A percentile compares a stretch with the other conserved stretches of the same genome.
phyloP scores from a whole-genome alignment of 2,797 vertebrate species.

The Gymnothorax reevesii region DNA sequence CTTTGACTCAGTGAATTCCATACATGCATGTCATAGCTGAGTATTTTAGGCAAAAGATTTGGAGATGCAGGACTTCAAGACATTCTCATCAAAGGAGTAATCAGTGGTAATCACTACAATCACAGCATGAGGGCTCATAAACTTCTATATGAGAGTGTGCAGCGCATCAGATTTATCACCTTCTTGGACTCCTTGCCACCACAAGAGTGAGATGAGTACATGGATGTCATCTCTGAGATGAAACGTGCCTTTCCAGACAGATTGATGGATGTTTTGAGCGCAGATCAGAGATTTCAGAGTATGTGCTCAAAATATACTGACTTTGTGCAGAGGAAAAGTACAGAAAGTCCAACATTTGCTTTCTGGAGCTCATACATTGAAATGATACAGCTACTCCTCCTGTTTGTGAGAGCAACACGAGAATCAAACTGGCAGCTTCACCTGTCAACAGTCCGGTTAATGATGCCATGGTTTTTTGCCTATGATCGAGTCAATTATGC shows the following conservation, averaged over 20 bases:
- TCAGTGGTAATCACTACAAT: constrained; percentile 41
- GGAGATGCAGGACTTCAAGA: constrained; percentile 46
- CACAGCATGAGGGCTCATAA: constrained; percentile 39
- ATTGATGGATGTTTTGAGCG: constrained; percentile 6
- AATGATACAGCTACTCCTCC: constrained; percentile 41
- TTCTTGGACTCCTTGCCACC: constrained; percentile 14
- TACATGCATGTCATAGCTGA: constrained; percentile 39
- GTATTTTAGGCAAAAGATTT: constrained; percentile 37
- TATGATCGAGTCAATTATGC: constrained; percentile 43
- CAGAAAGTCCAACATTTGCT: constrained; percentile 35
- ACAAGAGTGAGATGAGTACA: background rate
- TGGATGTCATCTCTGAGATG: constrained; percentile 3
- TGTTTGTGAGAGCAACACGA: constrained; percentile 46
- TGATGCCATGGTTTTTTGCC: constrained; percentile 43
- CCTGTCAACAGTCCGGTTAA: constrained; percentile 36
- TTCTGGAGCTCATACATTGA: constrained; percentile 48
- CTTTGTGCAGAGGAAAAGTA: constrained; percentile 37
- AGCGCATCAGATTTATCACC: constrained; percentile 21
- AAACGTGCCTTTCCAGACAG: background rate
- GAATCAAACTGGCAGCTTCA: constrained; percentile 41
- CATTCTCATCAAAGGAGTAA: constrained; percentile 40
- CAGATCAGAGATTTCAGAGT: constrained; percentile 23
- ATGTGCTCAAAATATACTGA: constrained; percentile 27
- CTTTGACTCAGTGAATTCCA: constrained; percentile 41
- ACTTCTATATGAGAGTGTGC: constrained; percentile 36